Evolutionary conservation across 1,140 invertebrate species (phyloP).

Genomic region (Xylocopa sonorina): DNA sequence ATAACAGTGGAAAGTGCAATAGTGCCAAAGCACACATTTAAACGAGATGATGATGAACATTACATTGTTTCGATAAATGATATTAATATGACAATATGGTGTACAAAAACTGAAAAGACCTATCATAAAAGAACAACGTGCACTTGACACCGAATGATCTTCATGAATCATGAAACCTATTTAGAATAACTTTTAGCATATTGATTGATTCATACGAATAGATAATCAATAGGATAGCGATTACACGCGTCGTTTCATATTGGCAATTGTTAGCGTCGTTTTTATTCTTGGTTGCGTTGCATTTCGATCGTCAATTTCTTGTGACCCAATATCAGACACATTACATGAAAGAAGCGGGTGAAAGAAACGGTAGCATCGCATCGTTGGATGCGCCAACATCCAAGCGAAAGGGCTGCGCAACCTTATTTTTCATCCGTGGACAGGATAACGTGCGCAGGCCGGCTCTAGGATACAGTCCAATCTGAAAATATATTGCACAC

Average conservation of each 20-base stretch:
- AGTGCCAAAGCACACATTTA: no score
- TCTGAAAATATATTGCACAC: constrained; percentile 53
- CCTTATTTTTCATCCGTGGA: constrained; percentile 29
- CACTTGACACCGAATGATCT: no score
- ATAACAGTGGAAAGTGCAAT: no score
- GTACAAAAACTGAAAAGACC: no score
- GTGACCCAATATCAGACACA: constrained; percentile 8
- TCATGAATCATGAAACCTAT: no score
- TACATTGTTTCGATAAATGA: no score
- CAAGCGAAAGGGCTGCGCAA: constrained; percentile 42
- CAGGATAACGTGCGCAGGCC: constrained; percentile 23
- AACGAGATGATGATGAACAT: no score
- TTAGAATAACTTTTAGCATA: no score
- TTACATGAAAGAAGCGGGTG: background rate
- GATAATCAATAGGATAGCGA: background rate
- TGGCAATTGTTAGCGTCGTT: background rate
- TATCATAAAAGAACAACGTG: no score
- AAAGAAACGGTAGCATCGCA: constrained; percentile 36
- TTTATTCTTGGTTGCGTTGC: background rate
- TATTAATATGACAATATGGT: no score
- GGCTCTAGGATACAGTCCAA: constrained; percentile 16
- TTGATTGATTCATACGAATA: background rate
- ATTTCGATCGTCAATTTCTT: background rate
- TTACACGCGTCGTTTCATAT: background rate
- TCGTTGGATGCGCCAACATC: constrained; percentile 19